Percentiles rank a stretch among this genome's conserved stretches.
Evolutionary conservation across 2,797 vertebrate species (phyloP).

Genomic region (Thamnophis elegans): DNA sequence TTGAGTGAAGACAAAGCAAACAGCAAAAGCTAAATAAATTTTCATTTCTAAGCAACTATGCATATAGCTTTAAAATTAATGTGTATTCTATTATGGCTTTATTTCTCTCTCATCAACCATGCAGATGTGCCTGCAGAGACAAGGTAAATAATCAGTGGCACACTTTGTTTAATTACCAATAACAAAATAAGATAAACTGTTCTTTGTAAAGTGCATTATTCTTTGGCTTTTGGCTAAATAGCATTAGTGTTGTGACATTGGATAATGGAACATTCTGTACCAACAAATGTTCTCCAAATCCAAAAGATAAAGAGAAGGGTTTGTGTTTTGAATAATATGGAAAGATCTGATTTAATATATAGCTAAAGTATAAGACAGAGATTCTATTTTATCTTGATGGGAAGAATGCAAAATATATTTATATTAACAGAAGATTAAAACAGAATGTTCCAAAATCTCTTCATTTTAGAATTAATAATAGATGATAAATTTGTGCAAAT

Average conservation of each 20-base stretch:
- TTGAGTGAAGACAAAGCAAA: background rate
- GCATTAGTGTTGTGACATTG: slow-evolving; percentile 50
- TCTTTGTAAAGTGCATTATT: slow-evolving; percentile 52
- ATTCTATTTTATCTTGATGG: slow-evolving; percentile 27
- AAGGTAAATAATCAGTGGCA: slow-evolving; percentile 43
- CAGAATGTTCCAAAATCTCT: slow-evolving; percentile 20
- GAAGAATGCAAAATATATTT: slow-evolving; percentile 32
- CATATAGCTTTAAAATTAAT: slow-evolving; percentile 39
- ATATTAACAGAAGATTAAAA: slow-evolving; percentile 47
- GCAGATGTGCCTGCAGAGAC: slow-evolving; percentile 19
- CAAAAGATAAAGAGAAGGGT: slow-evolving; percentile 43
- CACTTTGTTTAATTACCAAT: slow-evolving; percentile 45
- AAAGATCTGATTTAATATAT: slow-evolving; percentile 44
- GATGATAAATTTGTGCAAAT: slow-evolving; percentile 29
- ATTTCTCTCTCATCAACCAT: background rate
- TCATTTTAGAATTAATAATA: slow-evolving; percentile 56
- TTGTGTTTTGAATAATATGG: slow-evolving; percentile 42
- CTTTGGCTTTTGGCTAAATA: slow-evolving; percentile 53
- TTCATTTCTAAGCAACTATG: slow-evolving; percentile 41
- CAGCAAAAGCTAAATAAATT: slow-evolving; percentile 41
- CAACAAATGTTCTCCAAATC: slow-evolving; percentile 50
- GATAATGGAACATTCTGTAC: slow-evolving; percentile 48
- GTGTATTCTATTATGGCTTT: slow-evolving; percentile 35
- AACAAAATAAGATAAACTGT: slow-evolving; percentile 45
- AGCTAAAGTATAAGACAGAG: slow-evolving; percentile 54